Conservation (phyloP, 35 echinoderm and acorn worm species). For the Lytechinus variegatus region DNA sequence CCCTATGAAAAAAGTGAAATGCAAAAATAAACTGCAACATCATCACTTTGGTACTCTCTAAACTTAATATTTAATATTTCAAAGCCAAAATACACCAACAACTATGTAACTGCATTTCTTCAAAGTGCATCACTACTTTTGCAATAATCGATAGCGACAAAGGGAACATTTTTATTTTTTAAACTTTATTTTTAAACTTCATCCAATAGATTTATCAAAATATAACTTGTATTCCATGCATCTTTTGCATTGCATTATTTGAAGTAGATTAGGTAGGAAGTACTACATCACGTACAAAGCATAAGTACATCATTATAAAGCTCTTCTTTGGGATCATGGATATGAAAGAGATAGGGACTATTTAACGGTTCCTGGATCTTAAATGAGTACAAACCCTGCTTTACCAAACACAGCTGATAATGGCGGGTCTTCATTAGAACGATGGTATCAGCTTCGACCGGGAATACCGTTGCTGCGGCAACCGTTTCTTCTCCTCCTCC, state of each 20-base stretch:
- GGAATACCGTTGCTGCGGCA: conserved; percentile 38
- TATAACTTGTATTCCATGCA: not conserved
- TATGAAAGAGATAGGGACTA: not conserved
- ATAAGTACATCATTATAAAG: not conserved
- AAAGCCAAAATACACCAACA: not conserved
- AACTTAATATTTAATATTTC: not conserved
- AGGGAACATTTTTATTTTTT: not conserved
- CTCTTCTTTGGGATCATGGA: not conserved
- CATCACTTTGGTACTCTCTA: too few species aligned
- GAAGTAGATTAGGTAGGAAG: not conserved
- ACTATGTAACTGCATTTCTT: not conserved
- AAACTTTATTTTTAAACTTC: not conserved
- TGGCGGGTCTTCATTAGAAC: not conserved
- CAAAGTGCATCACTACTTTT: not conserved
- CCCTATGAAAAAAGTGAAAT: too few species aligned
- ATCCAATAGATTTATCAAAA: not conserved
- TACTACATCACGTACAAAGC: not conserved
- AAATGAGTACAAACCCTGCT: not conserved
- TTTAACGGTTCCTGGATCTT: not conserved
- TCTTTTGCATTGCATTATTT: not conserved
- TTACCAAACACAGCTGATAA: not conserved
- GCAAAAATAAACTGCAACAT: too few species aligned
- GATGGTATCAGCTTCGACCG: conserved; percentile 47
- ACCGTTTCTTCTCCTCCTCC: conserved; percentile 60
- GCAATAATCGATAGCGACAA: not conserved